Evolutionary conservation across 2,797 vertebrate species (phyloP).

Genomic region (Enoplosus armatus): DNA sequence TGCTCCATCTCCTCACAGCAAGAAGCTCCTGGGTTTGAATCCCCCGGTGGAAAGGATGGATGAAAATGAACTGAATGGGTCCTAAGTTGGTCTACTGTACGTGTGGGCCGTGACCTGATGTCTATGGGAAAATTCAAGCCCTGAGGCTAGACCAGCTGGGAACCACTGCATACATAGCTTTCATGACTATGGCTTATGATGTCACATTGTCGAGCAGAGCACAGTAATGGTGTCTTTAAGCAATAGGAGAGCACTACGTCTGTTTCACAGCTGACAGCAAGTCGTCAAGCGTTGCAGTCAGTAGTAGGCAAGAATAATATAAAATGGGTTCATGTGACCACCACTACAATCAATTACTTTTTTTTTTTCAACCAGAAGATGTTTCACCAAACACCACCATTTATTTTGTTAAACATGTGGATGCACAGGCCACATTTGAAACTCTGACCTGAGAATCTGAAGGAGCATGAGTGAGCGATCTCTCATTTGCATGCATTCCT

Average conservation of each 20-base stretch:
- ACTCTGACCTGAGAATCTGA: conserved; percentile 17
- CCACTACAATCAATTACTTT: neutral
- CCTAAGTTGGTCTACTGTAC: neutral
- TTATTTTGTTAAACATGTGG: neutral
- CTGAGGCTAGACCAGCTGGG: conserved; percentile 17
- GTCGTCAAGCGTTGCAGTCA: neutral
- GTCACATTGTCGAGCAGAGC: neutral
- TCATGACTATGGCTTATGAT: neutral
- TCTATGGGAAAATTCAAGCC: neutral
- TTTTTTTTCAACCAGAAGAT: neutral
- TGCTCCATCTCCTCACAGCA: neutral
- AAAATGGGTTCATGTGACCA: neutral
- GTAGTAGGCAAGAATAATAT: neutral
- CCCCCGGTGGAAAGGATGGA: neutral
- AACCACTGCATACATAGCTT: conserved; percentile 9
- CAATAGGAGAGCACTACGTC: neutral
- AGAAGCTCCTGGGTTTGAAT: neutral
- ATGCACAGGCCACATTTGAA: neutral
- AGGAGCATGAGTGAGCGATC: conserved; percentile 5
- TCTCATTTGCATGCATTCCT: conserved; percentile 19
- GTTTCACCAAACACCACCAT: neutral
- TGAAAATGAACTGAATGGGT: neutral
- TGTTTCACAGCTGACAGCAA: neutral
- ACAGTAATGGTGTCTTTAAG: neutral
- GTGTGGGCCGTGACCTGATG: neutral